phyloP scores from a whole-genome alignment of 1,140 invertebrate genomes.

The Drosophila pachea region DNA sequence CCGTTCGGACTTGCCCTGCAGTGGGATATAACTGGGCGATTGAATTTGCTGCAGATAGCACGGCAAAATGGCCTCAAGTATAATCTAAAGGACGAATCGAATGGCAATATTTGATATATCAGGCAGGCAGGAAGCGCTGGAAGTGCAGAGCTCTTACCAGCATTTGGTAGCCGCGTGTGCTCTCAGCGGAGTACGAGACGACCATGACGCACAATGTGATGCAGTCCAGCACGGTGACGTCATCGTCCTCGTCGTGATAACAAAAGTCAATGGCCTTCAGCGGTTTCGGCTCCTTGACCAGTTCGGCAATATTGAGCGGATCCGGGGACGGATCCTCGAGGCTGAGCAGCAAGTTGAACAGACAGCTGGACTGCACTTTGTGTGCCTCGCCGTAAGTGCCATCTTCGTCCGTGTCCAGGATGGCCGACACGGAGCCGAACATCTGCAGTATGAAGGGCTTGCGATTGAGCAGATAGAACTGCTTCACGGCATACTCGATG shows the following conservation, averaged over 20 bases:
- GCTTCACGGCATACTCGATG: conserved; percentile 98
- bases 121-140: conserved; percentile 2
- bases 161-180: conserved; percentile 97
- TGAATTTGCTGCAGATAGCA: conserved; percentile 97
- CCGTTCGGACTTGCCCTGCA: conserved; percentile 92
- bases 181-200: conserved; percentile 97
- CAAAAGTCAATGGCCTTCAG: conserved; percentile 98
- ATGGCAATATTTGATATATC: too few species aligned
- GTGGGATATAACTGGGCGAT: conserved; percentile 89
- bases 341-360: conserved; percentile 95
- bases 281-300: conserved; percentile 97
- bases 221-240: conserved; percentile 95
- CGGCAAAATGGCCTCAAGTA: conserved; percentile 97
- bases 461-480: conserved; percentile 98
- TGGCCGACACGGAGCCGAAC: conserved; percentile 98
- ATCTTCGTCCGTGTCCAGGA: conserved; percentile 95
- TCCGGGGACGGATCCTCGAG: conserved; percentile 96
- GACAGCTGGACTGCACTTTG: conserved; percentile 92
- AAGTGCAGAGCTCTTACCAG: conserved; percentile 82
- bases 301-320: conserved; percentile 95
- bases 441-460: conserved; percentile 99
- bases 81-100: conserved; percentile 83
- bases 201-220: conserved; percentile 98
- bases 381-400: conserved; percentile 92
- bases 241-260: conserved; percentile 97